A percentile compares a stretch with the other conserved stretches of the same genome.
phyloP scores from a whole-genome alignment of 2,888 invertebrate species.

The Lobophora halterata region DNA sequence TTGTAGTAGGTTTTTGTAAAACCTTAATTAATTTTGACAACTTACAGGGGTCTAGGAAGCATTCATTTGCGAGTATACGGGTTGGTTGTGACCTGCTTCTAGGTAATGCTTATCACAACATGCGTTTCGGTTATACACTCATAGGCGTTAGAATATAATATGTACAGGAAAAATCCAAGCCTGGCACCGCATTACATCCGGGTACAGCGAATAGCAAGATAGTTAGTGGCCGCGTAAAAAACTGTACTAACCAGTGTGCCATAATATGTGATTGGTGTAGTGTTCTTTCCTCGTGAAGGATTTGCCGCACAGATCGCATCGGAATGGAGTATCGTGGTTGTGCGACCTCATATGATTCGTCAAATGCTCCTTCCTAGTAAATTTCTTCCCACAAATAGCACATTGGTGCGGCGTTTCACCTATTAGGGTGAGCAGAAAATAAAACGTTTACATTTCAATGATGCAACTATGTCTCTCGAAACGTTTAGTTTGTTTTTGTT shows the following conservation, averaged over 20 bases:
- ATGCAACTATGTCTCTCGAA: slow-evolving; percentile 71
- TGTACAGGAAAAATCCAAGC: slow-evolving; percentile 47
- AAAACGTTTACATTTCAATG: slow-evolving; percentile 71
- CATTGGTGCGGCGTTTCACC: slow-evolving; percentile 94
- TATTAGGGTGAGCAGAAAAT: slow-evolving; percentile 60
- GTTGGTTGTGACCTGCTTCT: too few species aligned
- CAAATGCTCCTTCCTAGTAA: slow-evolving; percentile 93
- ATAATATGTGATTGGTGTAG: slow-evolving; percentile 94
- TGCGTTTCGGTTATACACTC: slow-evolving; percentile 9
- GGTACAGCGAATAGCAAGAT: slow-evolving; percentile 17
- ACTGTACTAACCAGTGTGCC: slow-evolving; percentile 87
- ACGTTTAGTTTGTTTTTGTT: slow-evolving; percentile 48
- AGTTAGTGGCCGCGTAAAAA: slow-evolving; percentile 34
- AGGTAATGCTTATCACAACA: too few species aligned
- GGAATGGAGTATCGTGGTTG: slow-evolving; percentile 92
- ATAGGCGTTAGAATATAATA: slow-evolving; percentile 5
- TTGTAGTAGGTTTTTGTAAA: too few species aligned
- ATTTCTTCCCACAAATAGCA: slow-evolving; percentile 92
- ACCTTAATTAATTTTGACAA: too few species aligned
- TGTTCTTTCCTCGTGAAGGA: slow-evolving; percentile 94
- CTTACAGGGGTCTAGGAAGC: too few species aligned
- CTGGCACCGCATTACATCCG: slow-evolving; percentile 40
- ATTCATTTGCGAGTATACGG: too few species aligned
- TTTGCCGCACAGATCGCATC: slow-evolving; percentile 93
- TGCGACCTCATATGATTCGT: slow-evolving; percentile 94